Evolutionary conservation across 2,797 vertebrate species (phyloP), one percentile per base, ranked within the genome.

Genomic region (Siniperca scherzeri): DNA sequence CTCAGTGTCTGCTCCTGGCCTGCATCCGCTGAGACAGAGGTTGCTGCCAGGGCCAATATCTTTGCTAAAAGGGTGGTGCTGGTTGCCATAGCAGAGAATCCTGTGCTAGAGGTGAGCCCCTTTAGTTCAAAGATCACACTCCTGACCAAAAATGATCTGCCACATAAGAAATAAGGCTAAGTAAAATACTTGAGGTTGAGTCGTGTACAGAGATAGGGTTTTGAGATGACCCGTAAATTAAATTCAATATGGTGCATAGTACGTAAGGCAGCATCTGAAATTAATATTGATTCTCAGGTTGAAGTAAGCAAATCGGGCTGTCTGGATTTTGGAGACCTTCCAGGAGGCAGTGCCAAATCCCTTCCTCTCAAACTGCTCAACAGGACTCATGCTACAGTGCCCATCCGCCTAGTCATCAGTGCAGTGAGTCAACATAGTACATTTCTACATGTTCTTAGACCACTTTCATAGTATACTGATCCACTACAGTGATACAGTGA

Each of bases 1-100:
- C 95, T 99, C 74, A 96, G 94, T 87, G 95, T 99, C 82, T 97
- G 96, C 16, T 99, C 98, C n/a, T 99, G 98, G 98, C 97, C 97
- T 0, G 97, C 97, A 16, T 97, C 97, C 55, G 96, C 97, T n/a
- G 97, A 98, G 78, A 72, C 94, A 0, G 97, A 98, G 74, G 92
- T 95, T 12, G 82, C 96, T 1, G 80, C 95, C 44, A 96, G 97
- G 65, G 97, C 97, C 30, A 96, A 96, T 90, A 95, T 97, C 70
- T 96, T 98, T 90, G 95, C 97, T 57, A 97, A 94, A 83, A 97
- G 96, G 83, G 97, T 99, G 16, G 87, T 97, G 74, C 92, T 99
- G 25, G 96, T 97, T 42, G 98, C 97, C 56, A 89, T 99, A 0
- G 98, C 98, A 0, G 98, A 99, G 94, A 97, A 95, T 89, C 98